These are phyloP conservation scores for Acridotheres tristis DNA, from an alignment of 2,797 vertebrate species.

Conservation along the genomic window DNA sequence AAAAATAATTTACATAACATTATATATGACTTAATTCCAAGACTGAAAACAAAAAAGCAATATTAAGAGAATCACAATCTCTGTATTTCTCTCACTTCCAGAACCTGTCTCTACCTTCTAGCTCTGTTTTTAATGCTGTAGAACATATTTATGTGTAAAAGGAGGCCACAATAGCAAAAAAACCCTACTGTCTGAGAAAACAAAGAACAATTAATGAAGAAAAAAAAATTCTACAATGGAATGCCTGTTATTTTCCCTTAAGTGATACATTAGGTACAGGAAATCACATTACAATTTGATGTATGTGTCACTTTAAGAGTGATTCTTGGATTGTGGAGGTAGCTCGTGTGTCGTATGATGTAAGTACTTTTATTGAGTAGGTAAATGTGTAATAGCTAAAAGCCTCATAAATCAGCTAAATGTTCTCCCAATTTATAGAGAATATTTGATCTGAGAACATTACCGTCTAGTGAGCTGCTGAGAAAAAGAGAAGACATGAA, in stretches of 20 bases:
- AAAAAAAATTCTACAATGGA: slow-evolving; percentile 63
- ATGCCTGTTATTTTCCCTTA: slow-evolving; percentile 77
- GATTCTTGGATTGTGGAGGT: slow-evolving; percentile 77
- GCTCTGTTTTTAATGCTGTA: not conserved
- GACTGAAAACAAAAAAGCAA: not conserved
- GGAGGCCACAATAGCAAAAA: slow-evolving; percentile 30
- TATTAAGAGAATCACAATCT: not conserved
- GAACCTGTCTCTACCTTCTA: not conserved
- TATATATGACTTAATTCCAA: not conserved
- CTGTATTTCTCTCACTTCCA: not conserved
- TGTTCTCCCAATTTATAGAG: slow-evolving; percentile 81
- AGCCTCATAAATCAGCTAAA: slow-evolving; percentile 83
- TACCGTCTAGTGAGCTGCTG: slow-evolving; percentile 70
- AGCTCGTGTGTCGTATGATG: slow-evolving; percentile 80
- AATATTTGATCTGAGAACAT: slow-evolving; percentile 81
- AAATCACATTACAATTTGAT: slow-evolving; percentile 82
- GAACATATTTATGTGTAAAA: not conserved
- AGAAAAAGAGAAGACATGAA: slow-evolving; percentile 69
- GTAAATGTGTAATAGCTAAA: slow-evolving; percentile 84
- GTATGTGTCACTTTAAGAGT: slow-evolving; percentile 79
- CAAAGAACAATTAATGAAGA: slow-evolving; percentile 72
- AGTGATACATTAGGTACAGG: slow-evolving; percentile 80
- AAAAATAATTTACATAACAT: not conserved
- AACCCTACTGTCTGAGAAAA: slow-evolving; percentile 23
- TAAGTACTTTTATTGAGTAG: slow-evolving; percentile 84